A percentile compares a stretch with the other conserved stretches of the same genome.
Conservation (phyloP, 1,140 invertebrate genomes). For the Orussus abietinus region DNA sequence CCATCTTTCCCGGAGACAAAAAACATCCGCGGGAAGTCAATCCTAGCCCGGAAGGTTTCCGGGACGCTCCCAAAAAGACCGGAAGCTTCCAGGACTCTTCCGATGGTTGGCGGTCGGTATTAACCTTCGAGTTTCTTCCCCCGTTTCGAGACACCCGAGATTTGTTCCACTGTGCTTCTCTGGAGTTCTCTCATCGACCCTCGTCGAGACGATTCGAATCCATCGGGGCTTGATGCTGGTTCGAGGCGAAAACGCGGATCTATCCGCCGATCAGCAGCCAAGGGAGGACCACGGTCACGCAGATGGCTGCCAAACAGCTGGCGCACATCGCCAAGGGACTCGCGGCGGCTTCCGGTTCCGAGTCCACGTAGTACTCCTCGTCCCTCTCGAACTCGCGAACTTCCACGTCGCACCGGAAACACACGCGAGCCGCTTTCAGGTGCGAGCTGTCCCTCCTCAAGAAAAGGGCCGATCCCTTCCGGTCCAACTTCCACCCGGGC, state of each 20-base stretch:
- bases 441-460: constrained; percentile 45
- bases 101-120: background rate
- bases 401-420: constrained; percentile 53
- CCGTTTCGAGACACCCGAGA: background rate
- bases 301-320: constrained; percentile 46
- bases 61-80: too few relatives aligned
- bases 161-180: background rate
- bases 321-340: constrained; percentile 51
- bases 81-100: background rate
- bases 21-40: too few relatives aligned
- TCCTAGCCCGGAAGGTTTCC: too few relatives aligned
- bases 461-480: constrained; percentile 47
- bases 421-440: constrained; percentile 40
- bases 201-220: too few relatives aligned
- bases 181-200: too few relatives aligned
- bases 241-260: constrained; percentile 1
- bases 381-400: constrained; percentile 49
- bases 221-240: too few relatives aligned
- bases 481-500: constrained; percentile 54
- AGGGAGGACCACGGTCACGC: constrained; percentile 47
- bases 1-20: too few relatives aligned
- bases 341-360: constrained; percentile 32
- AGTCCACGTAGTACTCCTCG: constrained; percentile 39
- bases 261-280: constrained; percentile 51
- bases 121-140: background rate